phyloP scores from a whole-genome alignment of 2,888 invertebrate species.

The Lissonota sp. region DNA sequence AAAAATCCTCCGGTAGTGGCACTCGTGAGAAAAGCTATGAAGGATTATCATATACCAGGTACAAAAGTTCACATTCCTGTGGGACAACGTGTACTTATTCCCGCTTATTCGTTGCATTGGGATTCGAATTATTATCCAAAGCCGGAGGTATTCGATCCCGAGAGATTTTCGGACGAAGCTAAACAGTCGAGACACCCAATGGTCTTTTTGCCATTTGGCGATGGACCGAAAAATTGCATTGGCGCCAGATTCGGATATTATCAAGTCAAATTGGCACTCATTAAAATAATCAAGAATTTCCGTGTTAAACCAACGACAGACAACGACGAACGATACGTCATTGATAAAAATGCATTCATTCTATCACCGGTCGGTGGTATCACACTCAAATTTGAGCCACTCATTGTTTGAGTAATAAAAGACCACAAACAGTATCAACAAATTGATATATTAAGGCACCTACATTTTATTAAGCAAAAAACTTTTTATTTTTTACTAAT shows the following conservation, averaged over 20 bases:
- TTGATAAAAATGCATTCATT: slow-evolving; percentile 69
- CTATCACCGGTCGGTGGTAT: slow-evolving; percentile 74
- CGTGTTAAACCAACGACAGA: slow-evolving; percentile 77
- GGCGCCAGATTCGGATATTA: slow-evolving; percentile 73
- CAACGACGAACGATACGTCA: slow-evolving; percentile 73
- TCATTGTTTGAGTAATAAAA: slow-evolving; percentile 2
- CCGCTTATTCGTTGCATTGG: slow-evolving; percentile 50
- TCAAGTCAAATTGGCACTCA: slow-evolving; percentile 81
- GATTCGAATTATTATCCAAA: slow-evolving; percentile 63
- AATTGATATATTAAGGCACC: too few relatives aligned
- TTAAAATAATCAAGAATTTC: slow-evolving; percentile 78
- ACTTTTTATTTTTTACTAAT: neutral
- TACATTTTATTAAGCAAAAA: neutral
- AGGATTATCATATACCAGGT: slow-evolving; percentile 56
- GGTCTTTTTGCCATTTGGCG: slow-evolving; percentile 75
- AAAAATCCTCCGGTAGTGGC: slow-evolving; percentile 81
- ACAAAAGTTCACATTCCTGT: slow-evolving; percentile 52
- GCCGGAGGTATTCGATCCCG: slow-evolving; percentile 75
- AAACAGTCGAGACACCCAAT: slow-evolving; percentile 69
- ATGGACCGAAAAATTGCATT: slow-evolving; percentile 79
- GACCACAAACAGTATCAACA: too few relatives aligned
- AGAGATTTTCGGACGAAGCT: slow-evolving; percentile 72
- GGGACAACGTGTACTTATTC: slow-evolving; percentile 53
- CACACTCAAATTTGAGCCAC: slow-evolving; percentile 72
- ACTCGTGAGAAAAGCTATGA: slow-evolving; percentile 76